Evolutionary conservation across 1,140 invertebrate species (phyloP).

Genomic region (Tetramorium simillimum): DNA sequence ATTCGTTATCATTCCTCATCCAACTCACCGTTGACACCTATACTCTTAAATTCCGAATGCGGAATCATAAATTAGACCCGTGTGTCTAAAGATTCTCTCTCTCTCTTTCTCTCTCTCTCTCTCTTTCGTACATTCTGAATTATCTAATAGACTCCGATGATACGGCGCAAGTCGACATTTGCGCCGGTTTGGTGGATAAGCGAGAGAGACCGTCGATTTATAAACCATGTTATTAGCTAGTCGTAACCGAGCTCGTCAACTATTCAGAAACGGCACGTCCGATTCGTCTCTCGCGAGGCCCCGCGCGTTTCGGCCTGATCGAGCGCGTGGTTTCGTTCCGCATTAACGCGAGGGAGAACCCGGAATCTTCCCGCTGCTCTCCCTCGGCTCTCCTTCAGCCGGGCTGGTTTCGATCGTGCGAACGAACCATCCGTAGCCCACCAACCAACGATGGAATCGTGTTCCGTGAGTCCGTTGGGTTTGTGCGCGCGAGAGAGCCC

Average conservation of each 20-base stretch:
- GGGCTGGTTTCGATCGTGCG: constrained; percentile 75
- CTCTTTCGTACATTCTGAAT: background rate
- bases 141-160: constrained; percentile 11
- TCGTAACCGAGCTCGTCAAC: constrained; percentile 55
- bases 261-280: constrained; percentile 66
- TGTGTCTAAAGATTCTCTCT: background rate
- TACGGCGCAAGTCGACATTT: background rate
- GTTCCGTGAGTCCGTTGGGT: constrained; percentile 76
- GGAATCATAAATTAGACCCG: background rate
- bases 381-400: constrained; percentile 66
- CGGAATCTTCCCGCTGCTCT: constrained; percentile 28
- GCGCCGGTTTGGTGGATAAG: constrained; percentile 29
- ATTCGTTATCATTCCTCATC: constrained; percentile 4
- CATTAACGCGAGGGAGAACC: constrained; percentile 54
- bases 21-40: background rate
- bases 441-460: constrained; percentile 75
- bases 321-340: constrained; percentile 66
- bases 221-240: constrained; percentile 65
- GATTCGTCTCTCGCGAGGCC: constrained; percentile 44
- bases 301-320: constrained; percentile 49
- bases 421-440: constrained; percentile 75
- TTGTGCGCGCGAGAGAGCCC: constrained; percentile 73
- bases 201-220: constrained; percentile 58
- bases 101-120: background rate
- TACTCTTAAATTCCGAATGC: background rate